Evolutionary conservation across 2,113 vertebrate genomes (phyloP), one percentile per base, ranked within the genome.

Genomic region (Trogon surrucura): DNA sequence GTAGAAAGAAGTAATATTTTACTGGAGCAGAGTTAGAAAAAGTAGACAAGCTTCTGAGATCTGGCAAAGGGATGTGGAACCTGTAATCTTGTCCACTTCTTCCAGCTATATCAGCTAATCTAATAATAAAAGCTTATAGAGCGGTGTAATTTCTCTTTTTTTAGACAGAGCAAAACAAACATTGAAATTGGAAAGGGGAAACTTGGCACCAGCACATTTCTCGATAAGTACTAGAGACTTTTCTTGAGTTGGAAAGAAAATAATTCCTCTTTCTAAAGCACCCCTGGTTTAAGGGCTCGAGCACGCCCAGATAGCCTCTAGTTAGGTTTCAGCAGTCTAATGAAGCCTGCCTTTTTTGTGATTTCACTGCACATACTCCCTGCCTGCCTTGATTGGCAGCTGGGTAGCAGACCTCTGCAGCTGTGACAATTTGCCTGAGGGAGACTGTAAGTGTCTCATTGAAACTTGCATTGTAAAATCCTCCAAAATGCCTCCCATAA

Each of bases 361-460:
- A 93, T 96, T 97, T 96, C 93, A 58, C 75, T 80, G 88, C 96
- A 96, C 95, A 95, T 83, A 90, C 85, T 96, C 94, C 92, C 92
- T 96, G 95, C 95, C 95, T 95, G 94, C 91, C 90, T 94, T 96
- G 96, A 96, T 96, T 97, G 96, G 96, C 93, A 96, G 95, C 96
- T 95, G 96, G 96, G 93, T 96, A 96, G 93, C 93, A 97, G 95
- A 96, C 95, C 93, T 96, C 96, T 97, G 95, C 96, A 94, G 96
- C 95, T 96, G 96, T 96, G 95, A 96, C 96, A 96, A 88, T 96
- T 97, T 96, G 96, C 96, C 95, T 93, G 95, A 96, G 96, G 96
- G 96, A 96, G 95, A 71, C 96, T 96, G 88, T 94, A 96, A 96
- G 96, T 96, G 95, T 96, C 96, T 97, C 96, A 93, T 95, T 96